Percentiles rank a stretch among this genome's conserved stretches.
Evolutionary conservation across 1,140 invertebrate species (phyloP).

Genomic region (Nilaparvata lugens): DNA sequence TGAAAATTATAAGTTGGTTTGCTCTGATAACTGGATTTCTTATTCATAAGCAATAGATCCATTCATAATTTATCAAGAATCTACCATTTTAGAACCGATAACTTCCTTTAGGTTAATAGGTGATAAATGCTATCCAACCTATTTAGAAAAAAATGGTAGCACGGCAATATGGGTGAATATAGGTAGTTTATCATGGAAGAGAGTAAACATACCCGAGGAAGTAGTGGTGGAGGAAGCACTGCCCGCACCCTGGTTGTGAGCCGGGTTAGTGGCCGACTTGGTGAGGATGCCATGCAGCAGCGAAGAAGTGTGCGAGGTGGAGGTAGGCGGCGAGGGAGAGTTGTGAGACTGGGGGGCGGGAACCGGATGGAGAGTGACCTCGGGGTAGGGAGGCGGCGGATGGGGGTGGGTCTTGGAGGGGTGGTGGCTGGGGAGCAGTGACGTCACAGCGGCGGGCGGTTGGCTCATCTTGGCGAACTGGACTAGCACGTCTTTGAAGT

Average conservation of each 20-base stretch:
- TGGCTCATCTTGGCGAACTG: conserved; percentile 54
- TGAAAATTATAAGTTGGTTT: too few species aligned
- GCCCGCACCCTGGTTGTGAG: neutral
- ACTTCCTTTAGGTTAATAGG: too few species aligned
- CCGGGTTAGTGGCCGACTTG: conserved; percentile 33
- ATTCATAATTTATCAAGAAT: too few species aligned
- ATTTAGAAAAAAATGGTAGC: too few species aligned
- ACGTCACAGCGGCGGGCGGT: neutral
- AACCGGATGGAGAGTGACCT: conserved; percentile 66
- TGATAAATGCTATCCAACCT: too few species aligned
- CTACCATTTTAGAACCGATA: too few species aligned
- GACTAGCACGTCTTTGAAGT: conserved; percentile 67
- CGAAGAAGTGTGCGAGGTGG: conserved; percentile 45
- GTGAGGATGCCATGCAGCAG: conserved; percentile 65
- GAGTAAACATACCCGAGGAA: too few species aligned
- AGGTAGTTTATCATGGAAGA: too few species aligned
- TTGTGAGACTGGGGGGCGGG: conserved; percentile 33
- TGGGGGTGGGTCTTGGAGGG: conserved; percentile 19
- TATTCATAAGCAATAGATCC: too few species aligned
- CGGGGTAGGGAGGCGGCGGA: conserved; percentile 58
- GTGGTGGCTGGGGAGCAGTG: neutral
- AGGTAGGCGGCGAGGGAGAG: conserved; percentile 35
- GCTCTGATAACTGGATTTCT: too few species aligned
- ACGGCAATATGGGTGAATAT: too few species aligned
- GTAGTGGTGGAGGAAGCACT: too few species aligned